Evolutionary conservation across 2,797 vertebrate genomes (phyloP).

Genomic region (Siniperca scherzeri): DNA sequence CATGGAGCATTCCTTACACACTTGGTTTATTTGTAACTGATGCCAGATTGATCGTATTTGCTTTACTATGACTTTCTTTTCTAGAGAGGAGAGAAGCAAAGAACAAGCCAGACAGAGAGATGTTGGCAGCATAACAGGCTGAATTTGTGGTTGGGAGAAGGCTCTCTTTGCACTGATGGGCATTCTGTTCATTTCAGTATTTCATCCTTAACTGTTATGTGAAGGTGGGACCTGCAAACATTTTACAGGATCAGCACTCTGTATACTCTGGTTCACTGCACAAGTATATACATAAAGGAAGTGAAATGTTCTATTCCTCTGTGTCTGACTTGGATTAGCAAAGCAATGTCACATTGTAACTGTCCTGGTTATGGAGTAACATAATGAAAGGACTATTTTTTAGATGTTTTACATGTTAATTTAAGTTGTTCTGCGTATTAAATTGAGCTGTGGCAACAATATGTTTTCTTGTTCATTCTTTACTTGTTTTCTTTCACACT

Average conservation of each 20-base stretch:
- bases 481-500: conserved; percentile 25
- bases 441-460: conserved; percentile 57
- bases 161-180: conserved; percentile 28
- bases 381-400: conserved; percentile 42
- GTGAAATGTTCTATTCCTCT: conserved; percentile 22
- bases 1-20: background rate
- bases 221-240: conserved; percentile 28
- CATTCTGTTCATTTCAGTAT: conserved; percentile 30
- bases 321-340: conserved; percentile 33
- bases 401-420: conserved; percentile 68
- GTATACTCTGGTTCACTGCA: conserved; percentile 35
- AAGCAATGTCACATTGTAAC: conserved; percentile 35
- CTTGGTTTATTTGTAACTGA: background rate
- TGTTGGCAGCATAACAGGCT: conserved; percentile 75
- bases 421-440: conserved; percentile 68
- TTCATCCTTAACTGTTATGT: conserved; percentile 37
- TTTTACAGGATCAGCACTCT: conserved; percentile 43
- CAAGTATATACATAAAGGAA: conserved; percentile 33
- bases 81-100: conserved; percentile 73
- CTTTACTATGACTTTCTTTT: conserved; percentile 53
- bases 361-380: conserved; percentile 22
- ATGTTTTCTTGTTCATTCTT: background rate
- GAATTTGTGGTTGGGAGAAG: conserved; percentile 25
- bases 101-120: conserved; percentile 73
- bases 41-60: conserved; percentile 21